Evolutionary conservation across 2,888 invertebrate genomes (phyloP).

Genomic region (Cordylochernes scorpioides): DNA sequence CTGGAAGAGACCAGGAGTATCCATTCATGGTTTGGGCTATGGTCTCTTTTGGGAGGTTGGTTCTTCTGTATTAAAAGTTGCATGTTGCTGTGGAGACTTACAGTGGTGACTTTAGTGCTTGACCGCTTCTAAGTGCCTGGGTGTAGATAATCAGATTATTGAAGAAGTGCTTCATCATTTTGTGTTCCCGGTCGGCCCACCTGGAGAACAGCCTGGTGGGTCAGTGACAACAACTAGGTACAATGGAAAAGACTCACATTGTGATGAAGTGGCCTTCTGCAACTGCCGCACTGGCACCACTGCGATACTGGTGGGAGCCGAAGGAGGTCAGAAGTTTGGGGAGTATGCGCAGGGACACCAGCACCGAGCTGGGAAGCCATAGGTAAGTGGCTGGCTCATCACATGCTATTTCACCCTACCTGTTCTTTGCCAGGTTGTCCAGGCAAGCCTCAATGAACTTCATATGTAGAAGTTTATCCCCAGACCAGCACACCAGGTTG

Average conservation of each 20-base stretch:
- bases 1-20: too few species aligned
- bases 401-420: slow-evolving; percentile 23
- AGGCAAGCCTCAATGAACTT: slow-evolving; percentile 85
- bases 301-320: slow-evolving; percentile 65
- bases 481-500: slow-evolving; percentile 61
- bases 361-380: slow-evolving; percentile 38
- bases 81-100: too few species aligned
- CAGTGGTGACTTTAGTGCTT: too few species aligned
- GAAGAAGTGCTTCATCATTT: slow-evolving; percentile 77
- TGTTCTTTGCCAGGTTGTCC: slow-evolving; percentile 58
- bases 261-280: slow-evolving; percentile 65
- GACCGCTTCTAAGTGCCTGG: slow-evolving; percentile 6
- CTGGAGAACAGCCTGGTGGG: slow-evolving; percentile 13
- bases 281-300: slow-evolving; percentile 49
- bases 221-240: neutral
- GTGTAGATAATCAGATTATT: slow-evolving; percentile 51
- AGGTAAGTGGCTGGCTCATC: neutral
- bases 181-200: slow-evolving; percentile 72
- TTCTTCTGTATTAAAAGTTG: too few species aligned
- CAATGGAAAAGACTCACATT: slow-evolving; percentile 24
- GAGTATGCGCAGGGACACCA: slow-evolving; percentile 56
- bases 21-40: too few species aligned
- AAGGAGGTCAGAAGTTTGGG: slow-evolving; percentile 72
- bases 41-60: too few species aligned
- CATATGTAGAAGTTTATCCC: slow-evolving; percentile 61